Evolutionary conservation across 2,113 vertebrate genomes (phyloP), one percentile per base, ranked within the genome.

Genomic region (Tyrannus savana): DNA sequence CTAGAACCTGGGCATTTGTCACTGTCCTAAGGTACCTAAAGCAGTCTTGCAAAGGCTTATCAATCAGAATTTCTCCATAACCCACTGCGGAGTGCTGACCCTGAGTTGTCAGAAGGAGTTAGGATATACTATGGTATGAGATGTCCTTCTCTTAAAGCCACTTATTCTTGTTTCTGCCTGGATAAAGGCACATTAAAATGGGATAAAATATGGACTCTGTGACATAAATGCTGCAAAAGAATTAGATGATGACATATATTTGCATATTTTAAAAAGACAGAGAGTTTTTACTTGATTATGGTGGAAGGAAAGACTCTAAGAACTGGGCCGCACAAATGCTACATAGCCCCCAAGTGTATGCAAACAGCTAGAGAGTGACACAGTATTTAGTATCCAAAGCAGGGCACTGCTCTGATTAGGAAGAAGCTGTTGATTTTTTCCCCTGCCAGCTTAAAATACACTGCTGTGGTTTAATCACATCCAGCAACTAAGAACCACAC

Each of bases 101-200:
- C 81, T 96, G 87, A 95, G 66, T 66, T 89, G 87, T 82, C 87
- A 93, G 37, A 24, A 84, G 19, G 69, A 84, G 47, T 60, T 92
- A 75, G 76, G 30, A 84, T 53, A 31, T 52, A 53, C 22, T 69
- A 41, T 31, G 64, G 7, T 69, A 60, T 31, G 31, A 91, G 28
- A 58, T 42, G 19, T 44, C 47, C 60, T 89, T 92, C 30, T 84
- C 71, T 82, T 79, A 79, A 82, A 82, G 37, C 22, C 8, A 19
- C 24, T 92, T 91, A 60, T 41, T 89, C 63, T 91, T 91, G n/a
- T 69, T 95, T 91, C 52, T 84, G 44, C 60, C 28, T 72, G 30
- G 24, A 60, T 84, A 78, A 83, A 88, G n/a, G 18, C 23, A 74
- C 2, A 30, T 46, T 73, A 75, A 90, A 93, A 76, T 73, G 13